Conservation (phyloP, 2,797 vertebrate genomes). For the Gymnoscopelus braueri region DNA sequence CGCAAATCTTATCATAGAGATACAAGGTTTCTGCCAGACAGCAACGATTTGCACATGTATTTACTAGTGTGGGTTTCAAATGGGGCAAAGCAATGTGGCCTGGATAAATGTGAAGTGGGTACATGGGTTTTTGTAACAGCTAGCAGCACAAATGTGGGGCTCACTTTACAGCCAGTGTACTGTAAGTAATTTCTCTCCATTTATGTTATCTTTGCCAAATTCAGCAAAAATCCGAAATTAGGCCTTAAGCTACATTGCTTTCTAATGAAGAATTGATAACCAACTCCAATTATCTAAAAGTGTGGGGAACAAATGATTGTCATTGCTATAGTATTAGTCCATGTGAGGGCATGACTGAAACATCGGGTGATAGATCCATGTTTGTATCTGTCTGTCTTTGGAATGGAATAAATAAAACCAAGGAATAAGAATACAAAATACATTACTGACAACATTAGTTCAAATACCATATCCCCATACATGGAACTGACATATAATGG, state of each 20-base stretch:
- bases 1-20: no score
- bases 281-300: constrained; percentile 63
- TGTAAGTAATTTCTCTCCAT: neutral
- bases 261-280: constrained; percentile 68
- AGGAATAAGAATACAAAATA: constrained; percentile 14
- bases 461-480: constrained; percentile 41
- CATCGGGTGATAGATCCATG: constrained; percentile 38
- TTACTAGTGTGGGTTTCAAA: no score
- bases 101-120: neutral
- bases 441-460: constrained; percentile 32
- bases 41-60: no score
- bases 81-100: no score
- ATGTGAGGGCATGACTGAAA: constrained; percentile 54
- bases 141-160: constrained; percentile 41
- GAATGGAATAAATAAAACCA: constrained; percentile 21
- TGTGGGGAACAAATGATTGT: constrained; percentile 47
- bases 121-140: constrained; percentile 24
- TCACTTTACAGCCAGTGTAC: constrained; percentile 24
- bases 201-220: constrained; percentile 50
- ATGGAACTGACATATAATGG: constrained; percentile 33
- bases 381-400: constrained; percentile 36
- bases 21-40: no score
- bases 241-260: constrained; percentile 58
- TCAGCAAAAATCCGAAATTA: constrained; percentile 17
- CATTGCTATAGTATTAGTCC: constrained; percentile 46